Conservation (phyloP, 2,888 invertebrate species). For the Rapana venosa region DNA sequence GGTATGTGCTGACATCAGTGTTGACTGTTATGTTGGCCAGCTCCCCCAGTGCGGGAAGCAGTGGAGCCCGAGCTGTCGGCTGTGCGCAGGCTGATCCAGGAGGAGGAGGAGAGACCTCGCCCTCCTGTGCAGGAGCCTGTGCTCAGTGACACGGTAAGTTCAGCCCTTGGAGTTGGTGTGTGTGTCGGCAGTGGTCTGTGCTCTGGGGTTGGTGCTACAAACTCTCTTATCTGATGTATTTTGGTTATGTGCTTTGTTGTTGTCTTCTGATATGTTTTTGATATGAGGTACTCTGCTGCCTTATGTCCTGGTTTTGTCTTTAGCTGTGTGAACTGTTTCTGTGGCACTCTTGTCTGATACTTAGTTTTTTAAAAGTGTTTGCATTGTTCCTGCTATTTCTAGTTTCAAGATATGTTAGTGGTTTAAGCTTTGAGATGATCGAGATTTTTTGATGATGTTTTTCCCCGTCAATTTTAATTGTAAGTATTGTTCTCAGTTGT, state of each 20-base stretch:
- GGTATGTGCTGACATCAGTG: neutral
- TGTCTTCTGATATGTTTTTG: neutral
- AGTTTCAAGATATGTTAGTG: too few species aligned
- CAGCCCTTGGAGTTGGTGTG: too few species aligned
- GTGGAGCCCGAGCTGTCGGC: constrained; percentile 41
- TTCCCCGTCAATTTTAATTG: too few species aligned
- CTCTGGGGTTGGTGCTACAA: too few species aligned
- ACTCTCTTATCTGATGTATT: neutral
- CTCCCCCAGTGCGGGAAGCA: constrained; percentile 27
- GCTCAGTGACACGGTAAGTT: constrained; percentile 35
- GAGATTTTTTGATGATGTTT: too few species aligned
- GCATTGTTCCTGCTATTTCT: too few species aligned
- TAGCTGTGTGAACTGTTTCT: neutral
- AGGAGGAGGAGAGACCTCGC: constrained; percentile 36
- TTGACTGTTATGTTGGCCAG: constrained; percentile 20
- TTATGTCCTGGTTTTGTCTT: neutral
- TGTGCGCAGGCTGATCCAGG: constrained; percentile 31
- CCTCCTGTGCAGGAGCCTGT: neutral
- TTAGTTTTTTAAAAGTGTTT: neutral
- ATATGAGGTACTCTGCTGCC: neutral
- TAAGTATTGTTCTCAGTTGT: too few species aligned
- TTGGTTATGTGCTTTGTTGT: neutral
- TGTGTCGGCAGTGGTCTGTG: too few species aligned
- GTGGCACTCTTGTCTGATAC: neutral
- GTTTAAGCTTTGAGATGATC: too few species aligned